phyloP scores from a whole-genome alignment of 2,113 vertebrate species.

The Cryptotis parvus region DNA sequence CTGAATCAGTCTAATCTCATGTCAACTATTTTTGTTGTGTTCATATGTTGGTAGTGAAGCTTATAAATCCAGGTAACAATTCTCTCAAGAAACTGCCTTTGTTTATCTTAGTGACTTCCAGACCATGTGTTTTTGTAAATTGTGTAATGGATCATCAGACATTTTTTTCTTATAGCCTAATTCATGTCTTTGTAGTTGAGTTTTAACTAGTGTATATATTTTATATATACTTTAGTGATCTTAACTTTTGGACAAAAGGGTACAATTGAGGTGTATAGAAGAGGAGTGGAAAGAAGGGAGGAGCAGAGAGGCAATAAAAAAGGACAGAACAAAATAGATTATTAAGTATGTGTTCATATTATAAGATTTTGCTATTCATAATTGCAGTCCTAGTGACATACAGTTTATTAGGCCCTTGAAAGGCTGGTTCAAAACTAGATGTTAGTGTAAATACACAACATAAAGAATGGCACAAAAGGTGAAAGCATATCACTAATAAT shows the following conservation, averaged over 20 bases:
- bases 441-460: neutral
- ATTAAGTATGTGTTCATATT: neutral
- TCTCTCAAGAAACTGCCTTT: neutral
- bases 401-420: neutral
- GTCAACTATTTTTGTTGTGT: too few species aligned
- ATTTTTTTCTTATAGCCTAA: neutral
- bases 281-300: neutral
- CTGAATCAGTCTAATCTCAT: neutral
- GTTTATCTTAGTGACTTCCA: neutral
- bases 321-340: neutral
- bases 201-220: neutral
- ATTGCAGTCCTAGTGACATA: rapidly evolving
- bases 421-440: neutral
- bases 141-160: neutral
- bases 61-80: neutral
- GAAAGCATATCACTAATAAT: neutral
- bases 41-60: neutral
- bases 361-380: neutral
- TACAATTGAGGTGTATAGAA: neutral
- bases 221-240: neutral
- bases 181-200: neutral
- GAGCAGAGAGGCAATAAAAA: neutral
- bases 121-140: neutral
- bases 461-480: neutral
- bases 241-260: neutral